Evolutionary conservation across 1,140 invertebrate genomes (phyloP).

Genomic region (Yoshiicerus persimilis): DNA sequence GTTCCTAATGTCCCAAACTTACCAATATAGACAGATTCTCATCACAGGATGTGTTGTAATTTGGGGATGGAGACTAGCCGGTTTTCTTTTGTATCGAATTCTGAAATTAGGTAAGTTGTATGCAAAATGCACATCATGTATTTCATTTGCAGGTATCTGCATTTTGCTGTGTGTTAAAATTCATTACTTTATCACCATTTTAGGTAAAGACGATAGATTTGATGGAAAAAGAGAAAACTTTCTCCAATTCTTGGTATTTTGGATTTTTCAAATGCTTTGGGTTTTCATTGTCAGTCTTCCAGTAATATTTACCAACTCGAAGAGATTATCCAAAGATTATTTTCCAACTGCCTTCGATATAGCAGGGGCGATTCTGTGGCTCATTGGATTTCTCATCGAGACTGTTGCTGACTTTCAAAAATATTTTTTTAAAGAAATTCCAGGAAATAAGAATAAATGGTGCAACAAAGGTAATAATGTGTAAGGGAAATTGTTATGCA

Average conservation of each 20-base stretch:
- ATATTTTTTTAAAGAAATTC: conserved; percentile 82
- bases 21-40: conserved; percentile 82
- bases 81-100: conserved; percentile 83
- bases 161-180: neutral
- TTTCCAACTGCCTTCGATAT: conserved; percentile 67
- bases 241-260: conserved; percentile 83
- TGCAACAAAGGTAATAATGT: conserved; percentile 73
- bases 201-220: conserved; percentile 76
- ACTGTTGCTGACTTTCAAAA: conserved; percentile 89
- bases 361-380: conserved; percentile 78
- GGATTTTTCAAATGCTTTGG: conserved; percentile 90
- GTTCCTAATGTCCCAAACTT: conserved; percentile 81
- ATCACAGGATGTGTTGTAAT: conserved; percentile 80
- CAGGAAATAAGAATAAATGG: conserved; percentile 82
- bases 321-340: conserved; percentile 55
- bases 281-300: conserved; percentile 88
- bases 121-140: neutral
- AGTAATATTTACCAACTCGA: conserved; percentile 87
- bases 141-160: no score
- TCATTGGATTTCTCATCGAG: conserved; percentile 79
- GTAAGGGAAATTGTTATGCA: neutral
- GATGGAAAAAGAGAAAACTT: conserved; percentile 83
- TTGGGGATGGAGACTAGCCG: conserved; percentile 80
- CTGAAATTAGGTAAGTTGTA: conserved; percentile 70
- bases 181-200: neutral